Base-by-base conservation (phyloP, 1,140 invertebrate species). In the Drosophila parabipectinata region DNA sequence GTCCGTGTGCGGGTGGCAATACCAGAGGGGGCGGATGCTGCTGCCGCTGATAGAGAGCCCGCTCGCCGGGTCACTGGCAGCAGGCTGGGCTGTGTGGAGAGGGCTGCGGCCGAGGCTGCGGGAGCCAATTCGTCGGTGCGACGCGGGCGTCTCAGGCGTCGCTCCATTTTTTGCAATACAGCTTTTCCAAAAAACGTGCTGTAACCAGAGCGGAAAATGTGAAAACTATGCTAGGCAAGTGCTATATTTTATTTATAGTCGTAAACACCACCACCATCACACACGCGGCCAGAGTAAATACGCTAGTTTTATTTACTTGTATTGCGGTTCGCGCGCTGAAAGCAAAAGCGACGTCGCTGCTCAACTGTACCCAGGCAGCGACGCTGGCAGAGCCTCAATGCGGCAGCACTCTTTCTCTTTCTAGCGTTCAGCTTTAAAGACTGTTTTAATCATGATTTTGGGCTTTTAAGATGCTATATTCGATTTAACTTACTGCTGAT, bases 211-310 rank as follows among this genome's bases (percentile, higher is more conserved):
- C 37, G 41, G 50, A 5, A 61, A 77, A 57, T 32, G 9, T 66
- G 56, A 57, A 56, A 53, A 44, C 6, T 76, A 48, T 61, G 24
- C 12, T 26, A 28, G 52, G 56, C 61, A 47, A 50, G 73, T 24
- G 69, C 73, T 81, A 63, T 61, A 75, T 85, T 68, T 85, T 85
- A 85, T 85, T 85, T 79, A 76, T 87, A 88, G 82, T 73, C 48
- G 39, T 47, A 64, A 58, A 57, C 47, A 48, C 44, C 60, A 47
- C 67, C 55, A 54, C 60, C 58, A 52, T 18, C 18, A 63, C 28
- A 37, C 37, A 45, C 48, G 54, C 52, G 8, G 14, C 7, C 7
- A 4, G 34, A 21, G 30, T 15, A 24, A 66, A 58, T 66, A 50
- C 26, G n/a, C 12, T 14, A 45, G 10, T 7, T 12, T 30, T 66